Percentiles rank a stretch among this genome's conserved stretches.
Conservation (phyloP, 2,888 invertebrate species). For the Geotrupes spiniger region DNA sequence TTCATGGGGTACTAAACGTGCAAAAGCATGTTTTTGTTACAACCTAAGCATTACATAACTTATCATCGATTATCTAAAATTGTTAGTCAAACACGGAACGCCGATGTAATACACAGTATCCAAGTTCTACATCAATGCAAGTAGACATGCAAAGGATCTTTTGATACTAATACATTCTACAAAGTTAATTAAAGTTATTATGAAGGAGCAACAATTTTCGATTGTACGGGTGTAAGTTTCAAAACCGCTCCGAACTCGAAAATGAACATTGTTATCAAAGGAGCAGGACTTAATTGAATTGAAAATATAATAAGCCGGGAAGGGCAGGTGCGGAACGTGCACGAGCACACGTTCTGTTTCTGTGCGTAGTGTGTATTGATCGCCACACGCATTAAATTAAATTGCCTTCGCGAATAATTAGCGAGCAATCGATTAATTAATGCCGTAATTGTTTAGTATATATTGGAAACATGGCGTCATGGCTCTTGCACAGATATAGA, state of each 20-base stretch:
- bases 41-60: no score
- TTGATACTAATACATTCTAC: no score
- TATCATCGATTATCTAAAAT: no score
- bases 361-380: neutral
- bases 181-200: conserved; percentile 2
- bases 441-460: conserved; percentile 16
- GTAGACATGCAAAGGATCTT: no score
- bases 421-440: conserved; percentile 31
- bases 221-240: neutral
- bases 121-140: no score
- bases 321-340: conserved; percentile 4
- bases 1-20: no score
- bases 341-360: conserved; percentile 1
- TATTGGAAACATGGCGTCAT: no score
- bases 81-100: no score
- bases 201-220: neutral
- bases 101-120: no score
- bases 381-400: conserved; percentile 20
- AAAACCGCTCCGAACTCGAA: conserved; percentile 1
- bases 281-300: conserved; percentile 2
- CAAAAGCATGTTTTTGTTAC: no score
- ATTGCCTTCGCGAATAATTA: conserved; percentile 30
- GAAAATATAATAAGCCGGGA: conserved; percentile 1
- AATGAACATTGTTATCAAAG: conserved; percentile 4
- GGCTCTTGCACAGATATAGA: no score